phyloP scores from a whole-genome alignment of 2,888 invertebrate genomes.

The Erebia palarica region DNA sequence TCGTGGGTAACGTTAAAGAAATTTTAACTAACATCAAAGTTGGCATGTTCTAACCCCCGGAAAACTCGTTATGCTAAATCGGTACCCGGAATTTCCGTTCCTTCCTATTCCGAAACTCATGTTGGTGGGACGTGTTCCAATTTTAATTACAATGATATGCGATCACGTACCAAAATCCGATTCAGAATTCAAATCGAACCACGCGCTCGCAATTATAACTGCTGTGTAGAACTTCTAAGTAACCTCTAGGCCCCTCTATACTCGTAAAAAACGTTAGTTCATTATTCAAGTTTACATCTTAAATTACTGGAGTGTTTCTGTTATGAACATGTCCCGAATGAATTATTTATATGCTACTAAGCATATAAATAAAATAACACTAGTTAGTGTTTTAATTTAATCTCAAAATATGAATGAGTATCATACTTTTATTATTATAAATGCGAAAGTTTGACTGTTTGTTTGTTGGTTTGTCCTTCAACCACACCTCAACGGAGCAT shows the following conservation, averaged over 20 bases:
- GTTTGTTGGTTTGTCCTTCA: no score
- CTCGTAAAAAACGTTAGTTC: background rate
- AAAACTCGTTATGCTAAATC: slow-evolving; percentile 46
- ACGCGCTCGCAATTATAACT: slow-evolving; percentile 62
- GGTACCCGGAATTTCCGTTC: slow-evolving; percentile 40
- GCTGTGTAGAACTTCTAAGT: slow-evolving; percentile 37
- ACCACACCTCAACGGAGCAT: no score
- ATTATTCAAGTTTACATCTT: slow-evolving; percentile 3
- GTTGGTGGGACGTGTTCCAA: slow-evolving; percentile 45
- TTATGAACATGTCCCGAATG: background rate
- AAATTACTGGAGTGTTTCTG: background rate
- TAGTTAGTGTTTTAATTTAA: background rate
- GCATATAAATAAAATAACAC: no score
- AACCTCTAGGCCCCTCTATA: slow-evolving; percentile 5
- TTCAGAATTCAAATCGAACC: slow-evolving; percentile 56
- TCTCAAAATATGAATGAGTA: no score
- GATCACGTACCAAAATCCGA: slow-evolving; percentile 49
- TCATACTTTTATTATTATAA: no score
- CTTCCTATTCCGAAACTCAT: slow-evolving; percentile 41
- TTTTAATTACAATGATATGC: slow-evolving; percentile 50
- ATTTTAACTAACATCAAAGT: slow-evolving; percentile 36
- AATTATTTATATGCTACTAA: background rate
- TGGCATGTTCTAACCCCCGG: slow-evolving; percentile 39
- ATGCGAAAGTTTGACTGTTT: no score
- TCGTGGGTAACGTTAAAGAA: slow-evolving; percentile 29